Evolutionary conservation across 2,797 vertebrate genomes (phyloP).

Genomic region (Pseudochaenichthys georgianus): DNA sequence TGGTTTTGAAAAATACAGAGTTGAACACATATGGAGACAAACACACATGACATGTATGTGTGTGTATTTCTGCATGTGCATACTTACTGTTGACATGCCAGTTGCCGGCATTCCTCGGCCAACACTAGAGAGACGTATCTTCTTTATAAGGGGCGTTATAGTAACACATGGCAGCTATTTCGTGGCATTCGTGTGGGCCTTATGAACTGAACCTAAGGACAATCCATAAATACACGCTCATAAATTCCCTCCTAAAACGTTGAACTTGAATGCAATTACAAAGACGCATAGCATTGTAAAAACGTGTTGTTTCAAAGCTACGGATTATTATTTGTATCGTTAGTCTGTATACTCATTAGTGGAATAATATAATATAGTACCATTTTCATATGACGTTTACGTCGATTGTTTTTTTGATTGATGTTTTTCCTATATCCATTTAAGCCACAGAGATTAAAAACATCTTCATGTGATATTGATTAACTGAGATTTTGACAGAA

Average conservation of each 20-base stretch:
- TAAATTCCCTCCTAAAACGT: slow-evolving; percentile 1
- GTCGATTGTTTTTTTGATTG: slow-evolving; percentile 7
- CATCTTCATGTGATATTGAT: slow-evolving; percentile 22
- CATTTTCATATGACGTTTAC: slow-evolving; percentile 4
- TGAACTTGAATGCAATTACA: slow-evolving; percentile 23
- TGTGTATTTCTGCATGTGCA: slow-evolving; percentile 45
- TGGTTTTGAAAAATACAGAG: slow-evolving; percentile 60
- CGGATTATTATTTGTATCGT: neutral
- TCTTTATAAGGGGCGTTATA: slow-evolving; percentile 39
- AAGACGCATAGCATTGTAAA: slow-evolving; percentile 4
- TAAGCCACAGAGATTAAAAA: slow-evolving; percentile 37
- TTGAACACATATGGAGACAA: slow-evolving; percentile 22
- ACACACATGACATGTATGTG: slow-evolving; percentile 20
- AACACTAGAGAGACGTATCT: slow-evolving; percentile 35
- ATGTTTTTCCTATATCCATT: slow-evolving; percentile 27
- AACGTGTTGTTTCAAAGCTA: neutral
- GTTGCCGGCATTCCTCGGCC: slow-evolving; percentile 64
- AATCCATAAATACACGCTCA: slow-evolving; percentile 36
- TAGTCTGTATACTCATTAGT: neutral
- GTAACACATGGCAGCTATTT: slow-evolving; percentile 43
- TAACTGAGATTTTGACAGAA: slow-evolving; percentile 18
- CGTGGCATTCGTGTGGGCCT: slow-evolving; percentile 16
- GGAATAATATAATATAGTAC: neutral
- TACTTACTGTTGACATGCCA: slow-evolving; percentile 36
- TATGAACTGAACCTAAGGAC: slow-evolving; percentile 36